A percentile compares a stretch with the other conserved stretches of the same genome.
These are phyloP conservation scores for Nothocercus julius DNA, from an alignment of 2,113 vertebrate species.

Conservation along the genomic window DNA sequence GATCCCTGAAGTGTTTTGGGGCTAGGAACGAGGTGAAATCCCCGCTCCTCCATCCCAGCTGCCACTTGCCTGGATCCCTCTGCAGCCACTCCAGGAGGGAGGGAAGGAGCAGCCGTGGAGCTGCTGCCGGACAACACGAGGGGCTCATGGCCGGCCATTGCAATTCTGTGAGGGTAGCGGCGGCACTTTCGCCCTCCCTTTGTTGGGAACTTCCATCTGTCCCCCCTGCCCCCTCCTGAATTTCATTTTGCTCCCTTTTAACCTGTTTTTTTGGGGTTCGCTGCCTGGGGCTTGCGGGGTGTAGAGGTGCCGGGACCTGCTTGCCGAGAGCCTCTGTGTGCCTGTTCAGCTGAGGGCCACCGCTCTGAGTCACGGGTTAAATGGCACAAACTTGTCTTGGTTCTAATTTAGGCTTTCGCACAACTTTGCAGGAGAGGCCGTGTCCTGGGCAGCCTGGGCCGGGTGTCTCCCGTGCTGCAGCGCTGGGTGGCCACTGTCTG, in stretches of 20 bases:
- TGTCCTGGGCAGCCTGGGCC: neutral
- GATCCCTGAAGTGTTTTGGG: neutral
- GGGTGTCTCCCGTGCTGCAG: neutral
- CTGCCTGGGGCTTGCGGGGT: neutral
- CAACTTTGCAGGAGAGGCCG: constrained; percentile 30
- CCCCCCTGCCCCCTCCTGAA: neutral
- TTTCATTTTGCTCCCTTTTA: neutral
- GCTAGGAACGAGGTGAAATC: neutral
- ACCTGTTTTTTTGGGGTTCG: neutral
- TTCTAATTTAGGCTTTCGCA: constrained; percentile 30
- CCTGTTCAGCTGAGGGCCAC: neutral
- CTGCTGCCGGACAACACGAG: constrained; percentile 8
- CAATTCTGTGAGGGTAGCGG: neutral
- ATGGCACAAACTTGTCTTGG: constrained; percentile 24
- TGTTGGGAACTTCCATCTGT: constrained; percentile 45
- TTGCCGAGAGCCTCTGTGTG: neutral
- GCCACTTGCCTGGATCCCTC: rapidly evolving
- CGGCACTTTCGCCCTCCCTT: neutral
- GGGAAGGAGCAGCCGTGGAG: neutral
- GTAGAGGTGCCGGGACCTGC: neutral
- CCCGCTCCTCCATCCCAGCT: neutral
- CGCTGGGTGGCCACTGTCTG: constrained; percentile 22
- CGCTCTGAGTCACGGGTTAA: constrained; percentile 23
- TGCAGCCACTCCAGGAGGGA: neutral
- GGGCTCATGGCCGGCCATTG: constrained; percentile 53